Base-by-base conservation (phyloP, 53 echinoderm and acorn worm genomes). In the Actinopyga echinites region DNA sequence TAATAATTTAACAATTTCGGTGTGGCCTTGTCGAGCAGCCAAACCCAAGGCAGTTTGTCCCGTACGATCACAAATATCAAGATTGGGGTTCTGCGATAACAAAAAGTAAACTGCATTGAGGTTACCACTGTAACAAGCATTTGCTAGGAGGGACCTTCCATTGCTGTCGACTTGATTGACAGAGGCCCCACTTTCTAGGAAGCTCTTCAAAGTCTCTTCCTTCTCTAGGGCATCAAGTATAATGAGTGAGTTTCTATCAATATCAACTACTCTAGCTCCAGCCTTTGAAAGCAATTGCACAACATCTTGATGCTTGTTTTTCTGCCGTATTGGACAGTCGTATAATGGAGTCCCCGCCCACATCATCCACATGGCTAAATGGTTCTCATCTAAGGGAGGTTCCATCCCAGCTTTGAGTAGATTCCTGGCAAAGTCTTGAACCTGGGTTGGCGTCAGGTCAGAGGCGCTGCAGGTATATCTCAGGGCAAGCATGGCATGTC, bases 151-250 rank as follows among this genome's bases (percentile, higher is more conserved):
- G 33, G 99, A 94, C 58, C 99, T 87, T 40, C 99, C 99, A 85
- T 99, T 99, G 60, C 91, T 95, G 69, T 99, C 99, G 19, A 94
- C 94, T 42, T 95, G 94, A 62, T 99, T 95, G 69, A 99, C 92
- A 2, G 94, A 94, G 38, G 99, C 99, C 65, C 99, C 99, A 87
- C 92, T 92, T 66, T 92, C 94, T 61, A 99, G 85, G 21, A 99
- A 83, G 57, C 86, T 88, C 64, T 91, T 92, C 15, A 99, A 73
- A 8, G 94, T 90, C 64, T 99, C 99, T 75, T 94, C 91, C 65
- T 89, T 91, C 69, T 99, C 94, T 29, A 99, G 64, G 24, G 99
- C 99, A 90, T 99, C 94, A 59, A 92, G 92, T 0, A 99, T 86
- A 29, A 94, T 90, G 42, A 94, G 79, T 28, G 99, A 92, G 56